These are phyloP conservation scores for Capitella teleta DNA, from an alignment of 1,140 invertebrate genomes.

Conservation along the genomic window DNA sequence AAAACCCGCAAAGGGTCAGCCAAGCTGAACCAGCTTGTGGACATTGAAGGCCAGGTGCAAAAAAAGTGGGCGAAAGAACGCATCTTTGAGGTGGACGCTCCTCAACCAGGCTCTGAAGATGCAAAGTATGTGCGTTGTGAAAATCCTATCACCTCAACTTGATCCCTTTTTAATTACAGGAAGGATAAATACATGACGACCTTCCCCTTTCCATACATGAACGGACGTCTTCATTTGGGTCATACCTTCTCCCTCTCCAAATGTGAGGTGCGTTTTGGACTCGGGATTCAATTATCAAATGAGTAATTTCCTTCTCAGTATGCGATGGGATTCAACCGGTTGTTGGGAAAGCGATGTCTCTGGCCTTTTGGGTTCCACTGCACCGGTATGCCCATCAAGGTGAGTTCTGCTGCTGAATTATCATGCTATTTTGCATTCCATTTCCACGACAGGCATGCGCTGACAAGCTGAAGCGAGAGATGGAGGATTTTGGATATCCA, in stretches of 20 bases:
- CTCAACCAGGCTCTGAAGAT: constrained; percentile 36
- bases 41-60: constrained; percentile 73
- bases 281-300: too few relatives aligned
- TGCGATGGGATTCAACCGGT: constrained; percentile 74
- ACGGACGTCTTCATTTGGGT: constrained; percentile 92
- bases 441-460: constrained; percentile 63
- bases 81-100: constrained; percentile 71
- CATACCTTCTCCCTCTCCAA: constrained; percentile 96
- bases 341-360: constrained; percentile 80
- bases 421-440: constrained; percentile 7
- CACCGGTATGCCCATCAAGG: constrained; percentile 66
- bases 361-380: constrained; percentile 99
- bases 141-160: constrained; percentile 1
- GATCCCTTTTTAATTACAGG: constrained; percentile 22
- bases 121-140: constrained; percentile 22
- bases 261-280: constrained; percentile 63
- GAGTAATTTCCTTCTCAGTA: too few relatives aligned
- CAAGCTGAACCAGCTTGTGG: constrained; percentile 78
- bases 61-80: constrained; percentile 66
- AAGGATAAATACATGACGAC: constrained; percentile 84
- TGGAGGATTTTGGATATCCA: constrained; percentile 82
- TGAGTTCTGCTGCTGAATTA: constrained; percentile 14
- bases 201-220: constrained; percentile 99
- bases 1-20: constrained; percentile 76
- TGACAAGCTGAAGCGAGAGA: constrained; percentile 91